Conservation (phyloP, 2,888 invertebrate genomes). For the Drosophila anceps region DNA sequence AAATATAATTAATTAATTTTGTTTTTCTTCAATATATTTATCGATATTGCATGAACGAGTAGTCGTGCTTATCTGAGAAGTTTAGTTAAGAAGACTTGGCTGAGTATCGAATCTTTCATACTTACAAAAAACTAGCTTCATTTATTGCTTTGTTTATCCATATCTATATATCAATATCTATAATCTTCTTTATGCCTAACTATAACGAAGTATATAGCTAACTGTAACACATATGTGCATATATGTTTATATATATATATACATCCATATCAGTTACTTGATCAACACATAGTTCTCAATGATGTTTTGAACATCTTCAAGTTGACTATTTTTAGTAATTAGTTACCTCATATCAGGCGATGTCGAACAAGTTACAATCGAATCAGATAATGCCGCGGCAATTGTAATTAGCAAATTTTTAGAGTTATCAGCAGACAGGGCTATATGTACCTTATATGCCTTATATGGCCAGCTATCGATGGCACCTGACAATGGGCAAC, state of each 20-base stretch:
- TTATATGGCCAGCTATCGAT: slow-evolving; percentile 27
- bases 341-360: not conserved
- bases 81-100: too few relatives aligned
- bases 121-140: too few relatives aligned
- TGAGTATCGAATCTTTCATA: too few relatives aligned
- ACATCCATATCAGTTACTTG: not conserved
- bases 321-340: slow-evolving; percentile 1
- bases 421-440: slow-evolving; percentile 41
- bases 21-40: too few relatives aligned
- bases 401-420: slow-evolving; percentile 30
- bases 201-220: too few relatives aligned
- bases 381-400: slow-evolving; percentile 15
- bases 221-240: too few relatives aligned
- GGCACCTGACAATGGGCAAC: slow-evolving; percentile 11
- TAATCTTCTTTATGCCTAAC: not conserved
- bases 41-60: too few relatives aligned
- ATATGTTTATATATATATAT: not conserved
- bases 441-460: not conserved
- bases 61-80: too few relatives aligned
- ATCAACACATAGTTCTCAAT: not conserved
- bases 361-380: not conserved
- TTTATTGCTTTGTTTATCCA: too few relatives aligned
- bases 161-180: too few relatives aligned
- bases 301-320: not conserved
- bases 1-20: too few relatives aligned